Conservation (phyloP, 2,888 invertebrate species). For the Drosophila falleni region DNA sequence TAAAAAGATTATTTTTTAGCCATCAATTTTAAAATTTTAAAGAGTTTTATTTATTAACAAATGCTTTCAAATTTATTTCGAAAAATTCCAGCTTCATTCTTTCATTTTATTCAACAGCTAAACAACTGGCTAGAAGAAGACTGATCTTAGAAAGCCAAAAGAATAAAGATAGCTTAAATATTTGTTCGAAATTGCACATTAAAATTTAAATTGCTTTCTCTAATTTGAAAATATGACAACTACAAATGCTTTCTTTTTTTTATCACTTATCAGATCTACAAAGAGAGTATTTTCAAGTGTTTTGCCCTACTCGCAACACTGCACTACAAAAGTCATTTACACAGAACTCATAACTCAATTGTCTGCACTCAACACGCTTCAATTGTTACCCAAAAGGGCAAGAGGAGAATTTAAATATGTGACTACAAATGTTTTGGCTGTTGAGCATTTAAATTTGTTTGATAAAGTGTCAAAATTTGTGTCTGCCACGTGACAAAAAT, state of each 20-base stretch:
- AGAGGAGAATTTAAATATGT: neutral
- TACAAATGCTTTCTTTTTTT: conserved; percentile 19
- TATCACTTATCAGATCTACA: conserved; percentile 16
- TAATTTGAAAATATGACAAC: conserved; percentile 21
- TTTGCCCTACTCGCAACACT: neutral
- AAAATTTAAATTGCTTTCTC: conserved; percentile 1
- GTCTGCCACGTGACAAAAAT: conserved; percentile 40
- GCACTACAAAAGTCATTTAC: conserved; percentile 38
- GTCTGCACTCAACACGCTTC: conserved; percentile 66
- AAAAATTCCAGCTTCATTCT: neutral
- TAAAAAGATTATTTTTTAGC: too few relatives aligned
- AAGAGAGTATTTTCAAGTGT: conserved; percentile 27
- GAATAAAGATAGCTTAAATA: neutral
- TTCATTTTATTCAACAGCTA: neutral
- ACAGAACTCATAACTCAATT: conserved; percentile 63
- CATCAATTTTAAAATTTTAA: too few relatives aligned
- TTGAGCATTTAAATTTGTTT: conserved; percentile 53
- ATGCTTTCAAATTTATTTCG: neutral
- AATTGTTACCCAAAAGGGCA: conserved; percentile 32
- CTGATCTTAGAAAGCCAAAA: neutral
- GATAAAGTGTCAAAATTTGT: conserved; percentile 69
- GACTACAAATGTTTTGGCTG: conserved; percentile 30
- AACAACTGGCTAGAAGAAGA: neutral
- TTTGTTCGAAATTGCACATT: neutral
- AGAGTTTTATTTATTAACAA: neutral